Percentiles rank a stretch among this genome's conserved stretches.
Evolutionary conservation across 2,888 invertebrate genomes (phyloP).

Genomic region (Apamea crenata): DNA sequence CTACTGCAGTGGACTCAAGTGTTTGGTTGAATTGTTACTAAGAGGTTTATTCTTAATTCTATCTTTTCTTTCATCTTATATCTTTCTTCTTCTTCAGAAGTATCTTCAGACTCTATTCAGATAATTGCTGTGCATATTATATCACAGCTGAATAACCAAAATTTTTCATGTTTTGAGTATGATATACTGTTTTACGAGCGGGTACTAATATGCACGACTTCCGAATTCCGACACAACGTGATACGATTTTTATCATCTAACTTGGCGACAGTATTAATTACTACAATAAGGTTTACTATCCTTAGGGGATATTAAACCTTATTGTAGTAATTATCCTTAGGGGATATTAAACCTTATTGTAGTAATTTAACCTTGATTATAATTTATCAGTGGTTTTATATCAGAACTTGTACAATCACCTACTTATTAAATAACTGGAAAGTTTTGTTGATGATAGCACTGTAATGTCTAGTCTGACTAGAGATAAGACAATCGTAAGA

Average conservation of each 20-base stretch:
- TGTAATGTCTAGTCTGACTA: slow-evolving; percentile 14
- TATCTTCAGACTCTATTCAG: neutral
- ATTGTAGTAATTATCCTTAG: too few relatives aligned
- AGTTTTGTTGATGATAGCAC: slow-evolving; percentile 29
- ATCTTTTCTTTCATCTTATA: slow-evolving; percentile 2
- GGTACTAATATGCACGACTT: neutral
- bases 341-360: too few relatives aligned
- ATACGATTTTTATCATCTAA: slow-evolving; percentile 13
- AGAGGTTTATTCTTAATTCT: slow-evolving; percentile 17
- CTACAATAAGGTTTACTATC: neutral
- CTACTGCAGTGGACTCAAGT: slow-evolving; percentile 32
- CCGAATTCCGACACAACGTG: slow-evolving; percentile 5
- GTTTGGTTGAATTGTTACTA: slow-evolving; percentile 21
- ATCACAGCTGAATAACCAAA: neutral
- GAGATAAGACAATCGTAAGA: slow-evolving; percentile 4
- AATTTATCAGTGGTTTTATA: slow-evolving; percentile 28
- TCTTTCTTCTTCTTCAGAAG: neutral
- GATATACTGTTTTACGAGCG: neutral
- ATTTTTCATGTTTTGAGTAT: neutral
- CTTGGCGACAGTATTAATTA: neutral
- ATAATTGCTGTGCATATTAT: neutral
- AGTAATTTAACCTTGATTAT: slow-evolving; percentile 10
- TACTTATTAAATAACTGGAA: slow-evolving; percentile 25
- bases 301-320: too few relatives aligned
- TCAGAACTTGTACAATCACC: slow-evolving; percentile 27